Evolutionary conservation across 1,140 invertebrate species (phyloP).

Genomic region (Diuraphis noxia): DNA sequence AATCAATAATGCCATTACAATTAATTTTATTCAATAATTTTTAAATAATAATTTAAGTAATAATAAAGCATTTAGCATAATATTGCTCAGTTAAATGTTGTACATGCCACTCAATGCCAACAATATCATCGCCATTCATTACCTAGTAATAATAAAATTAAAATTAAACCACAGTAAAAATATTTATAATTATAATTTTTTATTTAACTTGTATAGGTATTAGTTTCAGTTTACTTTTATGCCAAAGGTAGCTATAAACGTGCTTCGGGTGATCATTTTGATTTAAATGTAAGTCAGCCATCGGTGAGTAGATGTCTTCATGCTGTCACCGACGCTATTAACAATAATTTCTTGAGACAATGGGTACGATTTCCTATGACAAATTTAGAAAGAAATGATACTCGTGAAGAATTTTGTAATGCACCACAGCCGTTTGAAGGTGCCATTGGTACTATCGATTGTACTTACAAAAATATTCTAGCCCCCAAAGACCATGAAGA

Average conservation of each 20-base stretch:
- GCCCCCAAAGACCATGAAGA: background rate
- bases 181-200: too few relatives aligned
- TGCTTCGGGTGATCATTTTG: slow-evolving; percentile 38
- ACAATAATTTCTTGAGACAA: background rate
- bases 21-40: background rate
- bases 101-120: too few relatives aligned
- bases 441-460: slow-evolving; percentile 7
- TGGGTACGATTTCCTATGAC: slow-evolving; percentile 28
- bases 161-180: too few relatives aligned
- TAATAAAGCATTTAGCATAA: too few relatives aligned
- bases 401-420: slow-evolving; percentile 23
- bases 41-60: background rate
- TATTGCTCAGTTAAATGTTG: too few relatives aligned
- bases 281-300: slow-evolving; percentile 13
- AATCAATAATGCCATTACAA: background rate
- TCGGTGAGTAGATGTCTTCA: slow-evolving; percentile 22
- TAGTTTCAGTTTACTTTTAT: background rate
- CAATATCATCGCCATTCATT: too few relatives aligned
- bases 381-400: slow-evolving; percentile 5
- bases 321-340: slow-evolving; percentile 19
- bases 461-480: slow-evolving; percentile 22
- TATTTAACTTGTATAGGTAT: slow-evolving; percentile 2
- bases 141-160: too few relatives aligned
- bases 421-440: slow-evolving; percentile 34
- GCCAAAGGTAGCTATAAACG: background rate